Percentiles rank a stretch among this genome's conserved stretches.
These are phyloP conservation scores for Fragum fragum DNA, from an alignment of 2,888 invertebrate genomes.

Conservation along the genomic window DNA sequence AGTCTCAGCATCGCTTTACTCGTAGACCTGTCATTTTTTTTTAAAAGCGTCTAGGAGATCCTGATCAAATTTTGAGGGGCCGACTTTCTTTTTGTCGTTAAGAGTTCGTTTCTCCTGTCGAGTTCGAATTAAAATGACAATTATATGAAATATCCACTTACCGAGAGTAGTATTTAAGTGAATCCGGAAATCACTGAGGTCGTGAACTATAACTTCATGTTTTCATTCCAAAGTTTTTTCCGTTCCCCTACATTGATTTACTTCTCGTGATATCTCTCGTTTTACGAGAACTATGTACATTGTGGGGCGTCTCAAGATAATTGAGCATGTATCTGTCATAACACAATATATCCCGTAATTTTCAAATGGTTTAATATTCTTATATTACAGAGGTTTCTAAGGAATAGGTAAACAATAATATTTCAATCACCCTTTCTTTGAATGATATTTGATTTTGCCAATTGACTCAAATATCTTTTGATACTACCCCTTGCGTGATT, in stretches of 20 bases:
- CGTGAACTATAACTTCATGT: slow-evolving; percentile 49
- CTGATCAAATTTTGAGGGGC: slow-evolving; percentile 31
- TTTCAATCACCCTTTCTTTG: no score
- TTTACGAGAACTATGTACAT: slow-evolving; percentile 21
- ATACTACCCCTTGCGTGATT: background rate
- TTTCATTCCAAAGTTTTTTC: slow-evolving; percentile 1
- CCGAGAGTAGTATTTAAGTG: slow-evolving; percentile 46
- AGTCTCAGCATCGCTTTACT: slow-evolving; percentile 47
- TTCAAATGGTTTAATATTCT: no score
- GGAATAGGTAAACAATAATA: no score
- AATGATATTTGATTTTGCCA: no score
- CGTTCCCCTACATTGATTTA: slow-evolving; percentile 30
- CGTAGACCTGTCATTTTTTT: slow-evolving; percentile 26
- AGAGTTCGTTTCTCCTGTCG: background rate
- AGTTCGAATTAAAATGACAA: background rate
- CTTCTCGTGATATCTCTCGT: slow-evolving; percentile 35
- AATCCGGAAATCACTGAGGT: slow-evolving; percentile 56
- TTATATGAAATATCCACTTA: slow-evolving; percentile 46
- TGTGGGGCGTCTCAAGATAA: slow-evolving; percentile 31
- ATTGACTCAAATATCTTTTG: background rate
- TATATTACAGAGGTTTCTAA: no score
- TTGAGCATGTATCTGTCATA: background rate
- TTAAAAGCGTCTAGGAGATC: slow-evolving; percentile 58
- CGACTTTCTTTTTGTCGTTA: background rate
- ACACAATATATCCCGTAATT: no score